A percentile compares a stretch with the other conserved stretches of the same genome.
phyloP scores from a whole-genome alignment of 2,888 invertebrate species.

The Protophormia terraenovae region DNA sequence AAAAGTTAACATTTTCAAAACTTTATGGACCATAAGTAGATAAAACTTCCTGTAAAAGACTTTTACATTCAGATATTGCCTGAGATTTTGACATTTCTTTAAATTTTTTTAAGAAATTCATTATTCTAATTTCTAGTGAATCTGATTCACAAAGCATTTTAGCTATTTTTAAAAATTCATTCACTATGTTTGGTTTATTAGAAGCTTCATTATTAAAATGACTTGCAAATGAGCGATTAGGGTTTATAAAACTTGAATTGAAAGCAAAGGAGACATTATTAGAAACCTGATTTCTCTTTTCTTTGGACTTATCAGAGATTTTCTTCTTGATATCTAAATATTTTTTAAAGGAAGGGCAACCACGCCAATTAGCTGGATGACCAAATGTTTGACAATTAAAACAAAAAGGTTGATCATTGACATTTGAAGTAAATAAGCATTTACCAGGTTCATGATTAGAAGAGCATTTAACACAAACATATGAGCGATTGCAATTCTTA shows the following conservation, averaged over 20 bases:
- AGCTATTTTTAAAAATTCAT: too few species aligned
- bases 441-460: not conserved
- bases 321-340: not conserved
- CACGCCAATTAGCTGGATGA: not conserved
- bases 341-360: not conserved
- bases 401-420: not conserved
- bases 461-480: not conserved
- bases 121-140: too few species aligned
- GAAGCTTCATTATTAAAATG: not conserved
- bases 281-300: not conserved
- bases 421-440: not conserved
- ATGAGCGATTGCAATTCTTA: not conserved
- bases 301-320: not conserved
- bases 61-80: too few species aligned
- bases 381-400: not conserved
- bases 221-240: too few species aligned
- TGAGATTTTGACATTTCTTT: too few species aligned
- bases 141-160: too few species aligned
- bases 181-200: not conserved
- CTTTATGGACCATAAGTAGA: not conserved
- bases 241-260: not conserved
- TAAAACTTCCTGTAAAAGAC: too few species aligned
- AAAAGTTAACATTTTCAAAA: too few species aligned
- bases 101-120: too few species aligned
- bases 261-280: not conserved